These are phyloP conservation scores for Zoanthus sociatus DNA, from an alignment of 92 coral and sea anemone species.

Conservation along the genomic window DNA sequence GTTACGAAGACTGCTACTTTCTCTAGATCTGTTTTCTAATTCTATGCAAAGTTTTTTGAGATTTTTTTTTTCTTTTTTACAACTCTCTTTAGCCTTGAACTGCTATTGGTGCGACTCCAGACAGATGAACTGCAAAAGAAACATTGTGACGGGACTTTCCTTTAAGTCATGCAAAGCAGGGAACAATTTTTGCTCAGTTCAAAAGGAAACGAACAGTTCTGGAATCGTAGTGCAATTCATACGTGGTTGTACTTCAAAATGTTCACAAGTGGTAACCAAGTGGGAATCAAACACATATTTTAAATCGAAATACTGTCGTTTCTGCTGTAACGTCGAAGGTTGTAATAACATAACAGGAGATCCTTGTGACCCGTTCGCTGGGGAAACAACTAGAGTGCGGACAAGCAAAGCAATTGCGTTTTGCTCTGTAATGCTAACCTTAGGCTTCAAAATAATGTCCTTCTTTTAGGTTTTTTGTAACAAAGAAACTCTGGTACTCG, in stretches of 20 bases:
- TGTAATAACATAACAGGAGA: conserved; percentile 38
- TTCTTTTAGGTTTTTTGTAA: not conserved
- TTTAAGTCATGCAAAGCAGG: conserved; percentile 32
- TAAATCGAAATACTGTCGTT: conserved; percentile 30
- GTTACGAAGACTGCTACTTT: too few relatives aligned
- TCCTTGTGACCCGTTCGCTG: conserved; percentile 35
- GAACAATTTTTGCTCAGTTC: conserved; percentile 31
- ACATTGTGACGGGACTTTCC: not conserved
- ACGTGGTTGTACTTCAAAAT: conserved; percentile 23
- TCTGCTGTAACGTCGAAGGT: not conserved
- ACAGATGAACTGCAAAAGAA: conserved; percentile 11
- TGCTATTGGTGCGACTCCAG: conserved; percentile 43
- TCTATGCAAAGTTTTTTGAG: too few relatives aligned
- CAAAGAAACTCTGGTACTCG: too few relatives aligned
- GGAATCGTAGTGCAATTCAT: conserved; percentile 22
- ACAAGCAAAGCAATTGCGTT: not conserved
- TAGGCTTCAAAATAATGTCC: not conserved
- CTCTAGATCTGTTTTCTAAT: too few relatives aligned
- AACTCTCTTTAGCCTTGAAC: not conserved
- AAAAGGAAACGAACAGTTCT: conserved; percentile 22
- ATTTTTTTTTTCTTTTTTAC: not conserved
- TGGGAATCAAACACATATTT: conserved; percentile 31
- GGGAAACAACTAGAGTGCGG: not conserved
- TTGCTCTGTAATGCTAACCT: not conserved
- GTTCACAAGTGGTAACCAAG: not conserved